phyloP scores from a whole-genome alignment of 2,888 invertebrate genomes.

The Polymixis lichenea region DNA sequence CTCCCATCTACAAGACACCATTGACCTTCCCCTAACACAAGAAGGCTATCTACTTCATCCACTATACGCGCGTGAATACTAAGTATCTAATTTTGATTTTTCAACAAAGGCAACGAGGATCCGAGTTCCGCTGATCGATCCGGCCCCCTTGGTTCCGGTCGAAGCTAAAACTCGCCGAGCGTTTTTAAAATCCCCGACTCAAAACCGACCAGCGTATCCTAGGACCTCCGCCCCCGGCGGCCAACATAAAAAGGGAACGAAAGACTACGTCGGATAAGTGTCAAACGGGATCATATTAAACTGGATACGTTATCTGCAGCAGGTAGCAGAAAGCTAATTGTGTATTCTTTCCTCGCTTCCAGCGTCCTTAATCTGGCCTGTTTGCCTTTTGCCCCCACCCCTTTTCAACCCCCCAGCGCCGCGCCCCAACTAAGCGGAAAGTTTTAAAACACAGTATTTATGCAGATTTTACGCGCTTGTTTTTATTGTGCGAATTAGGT shows the following conservation, averaged over 20 bases:
- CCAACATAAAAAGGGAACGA: conserved; percentile 68
- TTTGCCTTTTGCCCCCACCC: conserved; percentile 79
- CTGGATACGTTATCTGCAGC: conserved; percentile 87
- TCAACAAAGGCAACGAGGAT: conserved; percentile 86
- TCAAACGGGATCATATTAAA: conserved; percentile 74
- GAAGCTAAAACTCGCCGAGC: conserved; percentile 83
- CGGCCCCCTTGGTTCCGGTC: conserved; percentile 87
- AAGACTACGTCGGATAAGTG: conserved; percentile 66
- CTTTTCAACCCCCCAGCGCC: conserved; percentile 72
- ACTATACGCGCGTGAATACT: conserved; percentile 83
- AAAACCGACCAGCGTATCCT: conserved; percentile 79
- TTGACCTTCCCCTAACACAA: conserved; percentile 67
- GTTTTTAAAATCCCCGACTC: conserved; percentile 87
- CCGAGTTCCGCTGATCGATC: conserved; percentile 85
- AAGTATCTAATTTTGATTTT: conserved; percentile 88
- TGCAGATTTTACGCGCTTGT: conserved; percentile 81
- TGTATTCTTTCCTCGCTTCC: conserved; percentile 90
- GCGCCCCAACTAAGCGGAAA: conserved; percentile 88
- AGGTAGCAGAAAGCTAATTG: conserved; percentile 90
- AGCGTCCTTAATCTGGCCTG: conserved; percentile 89
- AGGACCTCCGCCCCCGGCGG: conserved; percentile 70
- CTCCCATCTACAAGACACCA: conserved; percentile 36
- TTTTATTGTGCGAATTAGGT: conserved; percentile 78
- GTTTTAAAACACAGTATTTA: conserved; percentile 85
- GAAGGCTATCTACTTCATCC: conserved; percentile 69